Evolutionary conservation across 2,113 vertebrate species (phyloP).

Genomic region (Chloropsis hardwickii): DNA sequence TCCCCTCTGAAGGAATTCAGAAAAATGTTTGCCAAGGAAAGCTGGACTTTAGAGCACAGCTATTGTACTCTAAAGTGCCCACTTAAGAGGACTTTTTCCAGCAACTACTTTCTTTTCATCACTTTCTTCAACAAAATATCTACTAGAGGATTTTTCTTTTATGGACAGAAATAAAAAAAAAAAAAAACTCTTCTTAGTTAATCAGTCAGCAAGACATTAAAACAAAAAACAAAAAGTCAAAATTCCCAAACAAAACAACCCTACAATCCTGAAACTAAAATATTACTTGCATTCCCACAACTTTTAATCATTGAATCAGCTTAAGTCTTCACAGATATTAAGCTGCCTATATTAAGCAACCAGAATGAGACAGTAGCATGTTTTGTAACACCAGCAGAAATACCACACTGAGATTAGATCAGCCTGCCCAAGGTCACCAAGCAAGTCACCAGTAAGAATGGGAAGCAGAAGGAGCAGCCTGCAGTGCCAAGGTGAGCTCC

Average conservation of each 20-base stretch:
- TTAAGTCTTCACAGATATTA: neutral
- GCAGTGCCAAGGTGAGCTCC: neutral
- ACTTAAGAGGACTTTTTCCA: neutral
- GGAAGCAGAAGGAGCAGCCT: neutral
- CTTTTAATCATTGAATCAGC: neutral
- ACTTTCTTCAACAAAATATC: neutral
- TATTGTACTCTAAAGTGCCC: fast-evolving
- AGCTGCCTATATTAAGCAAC: neutral
- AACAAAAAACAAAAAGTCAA: neutral
- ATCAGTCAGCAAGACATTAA: neutral
- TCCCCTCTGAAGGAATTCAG: neutral
- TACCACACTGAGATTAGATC: neutral
- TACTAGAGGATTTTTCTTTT: neutral
- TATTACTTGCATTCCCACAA: neutral
- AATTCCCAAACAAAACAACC: neutral
- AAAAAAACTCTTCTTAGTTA: neutral
- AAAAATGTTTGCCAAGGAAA: neutral
- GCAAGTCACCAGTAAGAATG: neutral
- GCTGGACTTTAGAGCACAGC: neutral
- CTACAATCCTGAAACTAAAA: neutral
- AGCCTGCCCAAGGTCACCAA: neutral
- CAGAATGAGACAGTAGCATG: neutral
- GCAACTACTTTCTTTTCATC: neutral
- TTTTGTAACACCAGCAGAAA: neutral
- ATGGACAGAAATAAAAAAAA: neutral